Evolutionary conservation across 2,888 invertebrate species (phyloP), one percentile per base, ranked within the genome.

Genomic region (Meganola albula): DNA sequence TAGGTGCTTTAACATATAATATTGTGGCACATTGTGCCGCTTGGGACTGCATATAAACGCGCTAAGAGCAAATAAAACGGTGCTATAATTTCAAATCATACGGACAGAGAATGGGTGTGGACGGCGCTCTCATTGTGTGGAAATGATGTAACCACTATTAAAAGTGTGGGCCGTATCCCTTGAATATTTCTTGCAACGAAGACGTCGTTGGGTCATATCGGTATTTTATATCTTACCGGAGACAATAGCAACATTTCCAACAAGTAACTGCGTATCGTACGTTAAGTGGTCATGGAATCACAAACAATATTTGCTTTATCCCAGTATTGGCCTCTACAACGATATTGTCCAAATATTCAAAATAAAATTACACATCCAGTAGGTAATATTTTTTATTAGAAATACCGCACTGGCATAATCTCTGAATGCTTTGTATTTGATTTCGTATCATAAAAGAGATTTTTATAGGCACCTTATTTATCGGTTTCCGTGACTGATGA

Each of bases 1-100:
- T 67, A 73, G 72, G 74, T 74, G 73, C 78, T 65, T 71, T 66
- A 70, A 74, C 77, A 78, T 80, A 79, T 79, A 78, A 75, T 74
- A 74, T 71, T 69, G 74, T 74, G 67, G 76, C 75, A 79, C 80
- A 80, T 76, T 82, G 83, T 77, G 70, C 69, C 60, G 67, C 78
- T 73, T 66, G 68, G 67, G 76, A 75, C 77, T 77, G 84, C 78
- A 83, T 84, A 85, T 82, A 84, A 83, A 84, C 82, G 84, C 74
- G 74, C 65, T 58, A 66, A 79, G 83, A 84, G 82, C 85, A 84
- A 84, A 85, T 84, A 85, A 85, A 85, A 84, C 74, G 80, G 83
- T 83, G 85, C 84, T 83, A 85, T 84, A 85, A 85, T 85, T 84
- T 85, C 85, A 85, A 85, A 85, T 85, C 85, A 84, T 85, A 83